Evolutionary conservation across 2,113 vertebrate species (phyloP).

Genomic region (Aegotheles bennettii): DNA sequence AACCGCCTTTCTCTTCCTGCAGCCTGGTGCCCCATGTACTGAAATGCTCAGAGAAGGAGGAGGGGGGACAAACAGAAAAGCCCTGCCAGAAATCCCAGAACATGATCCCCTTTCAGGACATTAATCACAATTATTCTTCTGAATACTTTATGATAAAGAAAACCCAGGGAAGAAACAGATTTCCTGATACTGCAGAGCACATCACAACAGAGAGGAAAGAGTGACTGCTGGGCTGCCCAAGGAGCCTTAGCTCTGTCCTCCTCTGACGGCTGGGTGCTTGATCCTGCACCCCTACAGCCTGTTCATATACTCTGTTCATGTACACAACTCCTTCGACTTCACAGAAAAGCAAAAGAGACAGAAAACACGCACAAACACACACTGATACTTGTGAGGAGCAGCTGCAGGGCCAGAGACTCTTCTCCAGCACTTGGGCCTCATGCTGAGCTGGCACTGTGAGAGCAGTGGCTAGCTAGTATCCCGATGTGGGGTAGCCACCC

Average conservation of each 20-base stretch:
- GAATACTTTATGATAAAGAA: neutral
- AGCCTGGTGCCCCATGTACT: neutral
- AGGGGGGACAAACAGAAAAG: neutral
- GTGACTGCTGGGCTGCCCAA: neutral
- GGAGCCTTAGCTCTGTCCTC: neutral
- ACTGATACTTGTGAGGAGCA: neutral
- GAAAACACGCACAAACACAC: neutral
- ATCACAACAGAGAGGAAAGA: neutral
- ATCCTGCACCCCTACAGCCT: neutral
- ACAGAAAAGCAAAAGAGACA: neutral
- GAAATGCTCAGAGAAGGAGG: neutral
- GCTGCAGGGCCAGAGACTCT: no score
- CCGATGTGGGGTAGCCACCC: neutral
- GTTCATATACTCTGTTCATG: neutral
- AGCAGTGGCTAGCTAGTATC: no score
- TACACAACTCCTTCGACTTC: neutral
- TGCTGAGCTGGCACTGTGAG: neutral
- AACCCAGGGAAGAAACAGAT: neutral
- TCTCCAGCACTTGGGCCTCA: neutral
- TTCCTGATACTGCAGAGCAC: neutral
- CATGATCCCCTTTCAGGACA: neutral
- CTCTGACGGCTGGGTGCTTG: neutral
- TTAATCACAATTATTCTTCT: neutral
- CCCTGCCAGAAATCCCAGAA: no score
- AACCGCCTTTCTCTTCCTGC: neutral